phyloP scores from a whole-genome alignment of 1,140 invertebrate genomes.

The Listronotus bonariensis region DNA sequence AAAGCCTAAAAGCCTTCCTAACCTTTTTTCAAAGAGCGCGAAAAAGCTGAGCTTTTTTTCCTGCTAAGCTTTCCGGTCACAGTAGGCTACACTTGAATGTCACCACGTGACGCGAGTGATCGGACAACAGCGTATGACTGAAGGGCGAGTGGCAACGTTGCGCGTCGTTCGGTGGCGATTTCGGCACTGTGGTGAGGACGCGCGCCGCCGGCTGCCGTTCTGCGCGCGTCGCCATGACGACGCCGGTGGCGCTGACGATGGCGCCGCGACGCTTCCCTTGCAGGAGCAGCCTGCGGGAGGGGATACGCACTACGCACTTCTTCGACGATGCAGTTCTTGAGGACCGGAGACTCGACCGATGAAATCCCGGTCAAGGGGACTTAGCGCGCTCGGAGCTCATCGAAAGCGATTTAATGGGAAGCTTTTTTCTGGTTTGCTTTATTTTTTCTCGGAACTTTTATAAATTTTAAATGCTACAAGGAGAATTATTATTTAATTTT shows the following conservation, averaged over 20 bases:
- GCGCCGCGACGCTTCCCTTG: constrained; percentile 24
- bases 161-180: constrained; percentile 29
- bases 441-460: no score
- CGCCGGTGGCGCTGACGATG: constrained; percentile 28
- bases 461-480: no score
- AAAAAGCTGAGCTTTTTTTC: constrained; percentile 4
- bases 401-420: background rate
- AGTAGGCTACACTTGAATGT: constrained; percentile 16
- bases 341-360: constrained; percentile 1
- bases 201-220: constrained; percentile 33
- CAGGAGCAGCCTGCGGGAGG: constrained; percentile 12
- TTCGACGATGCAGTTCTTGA: constrained; percentile 21
- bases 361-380: constrained; percentile 19
- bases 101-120: constrained; percentile 30
- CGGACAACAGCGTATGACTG: constrained; percentile 25
- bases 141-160: constrained; percentile 29
- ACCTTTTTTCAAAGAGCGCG: constrained; percentile 4
- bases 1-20: constrained; percentile 22
- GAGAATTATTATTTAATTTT: no score
- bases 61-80: constrained; percentile 12
- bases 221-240: constrained; percentile 39
- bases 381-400: constrained; percentile 1
- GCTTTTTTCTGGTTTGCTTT: no score
- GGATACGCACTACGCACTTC: constrained; percentile 25
- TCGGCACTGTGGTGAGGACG: constrained; percentile 34